Evolutionary conservation across 2,888 invertebrate genomes (phyloP), one percentile per base, ranked within the genome.

Genomic region (Druceiella hillmani): DNA sequence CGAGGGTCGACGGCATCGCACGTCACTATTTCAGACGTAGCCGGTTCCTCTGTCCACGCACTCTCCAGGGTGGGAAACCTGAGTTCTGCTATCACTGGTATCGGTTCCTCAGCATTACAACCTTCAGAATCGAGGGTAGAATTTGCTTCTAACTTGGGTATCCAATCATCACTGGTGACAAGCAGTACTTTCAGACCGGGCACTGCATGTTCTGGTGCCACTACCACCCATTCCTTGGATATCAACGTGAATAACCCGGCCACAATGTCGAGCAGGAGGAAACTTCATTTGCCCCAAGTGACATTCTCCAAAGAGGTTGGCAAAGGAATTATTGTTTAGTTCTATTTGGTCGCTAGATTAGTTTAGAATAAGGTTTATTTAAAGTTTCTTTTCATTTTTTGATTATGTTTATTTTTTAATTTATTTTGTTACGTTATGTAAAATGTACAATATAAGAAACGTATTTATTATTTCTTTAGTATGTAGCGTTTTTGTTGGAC

Each of bases 221-320:
- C 72, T 36, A 80, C 83, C 43, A 78, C 81, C 46, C 70, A 77
- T 50, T 69, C 69, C 2, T 56, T 73, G 12, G 78, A 79, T 55
- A 62, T 66, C 38, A 68, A 68, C 26, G 51, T 50, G 27, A 51
- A 52, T 5, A 46, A 51, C 34, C 54, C 57, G 4, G 27, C 12
- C 7, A 11, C 31, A 10, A 61, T 22, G 17, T 12, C 16, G 9
- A 38, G 61, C 50, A 62, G 78, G 53, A 74, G 81, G 61, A 78
- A 82, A 54, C 70, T 85, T 13, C 78, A 84, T 52, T 66, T 86
- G 53, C 85, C 86, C 12, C 86, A 86, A 71, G 87, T 90, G 59
- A 86, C 89, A 35, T 89, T 89, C 68, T 87, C 81, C 58, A 83
- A 86, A 62, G 89, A 90, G 89, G 89, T 90, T 79, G 88, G 89